These are phyloP conservation scores for Trachurus trachurus DNA, from an alignment of 2,797 vertebrate species.

Conservation along the genomic window DNA sequence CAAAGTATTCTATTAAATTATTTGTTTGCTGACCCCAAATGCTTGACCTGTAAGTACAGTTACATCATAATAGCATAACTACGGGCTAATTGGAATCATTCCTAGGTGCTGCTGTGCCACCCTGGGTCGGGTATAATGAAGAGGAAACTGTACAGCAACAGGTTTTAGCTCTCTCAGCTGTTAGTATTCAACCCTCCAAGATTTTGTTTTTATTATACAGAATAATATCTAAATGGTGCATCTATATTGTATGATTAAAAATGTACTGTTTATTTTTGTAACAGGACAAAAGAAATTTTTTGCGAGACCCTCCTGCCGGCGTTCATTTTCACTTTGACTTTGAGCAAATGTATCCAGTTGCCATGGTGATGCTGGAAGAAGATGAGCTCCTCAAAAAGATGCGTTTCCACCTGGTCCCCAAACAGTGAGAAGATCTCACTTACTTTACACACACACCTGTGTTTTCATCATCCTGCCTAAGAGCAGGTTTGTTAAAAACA, in stretches of 20 bases:
- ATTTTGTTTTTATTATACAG: not conserved
- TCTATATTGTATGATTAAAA: not conserved
- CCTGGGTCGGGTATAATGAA: conserved; percentile 94
- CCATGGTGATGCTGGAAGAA: conserved; percentile 95
- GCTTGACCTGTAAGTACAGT: not conserved
- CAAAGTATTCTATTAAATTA: not conserved
- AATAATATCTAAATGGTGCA: not conserved
- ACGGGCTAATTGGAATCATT: conserved; percentile 15
- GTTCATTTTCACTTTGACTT: conserved; percentile 95
- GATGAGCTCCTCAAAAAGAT: conserved; percentile 94
- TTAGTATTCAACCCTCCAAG: conserved; percentile 75
- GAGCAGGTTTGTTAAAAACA: conserved; percentile 21
- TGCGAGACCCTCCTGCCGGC: conserved; percentile 93
- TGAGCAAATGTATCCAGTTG: conserved; percentile 93
- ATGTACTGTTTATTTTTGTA: conserved; percentile 38
- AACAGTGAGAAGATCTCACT: conserved; percentile 88
- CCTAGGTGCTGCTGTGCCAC: conserved; percentile 91
- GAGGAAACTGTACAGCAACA: conserved; percentile 96
- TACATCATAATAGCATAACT: not conserved
- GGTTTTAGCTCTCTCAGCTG: conserved; percentile 93
- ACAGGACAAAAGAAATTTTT: conserved; percentile 94
- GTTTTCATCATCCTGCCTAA: conserved; percentile 11
- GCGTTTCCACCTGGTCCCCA: conserved; percentile 96
- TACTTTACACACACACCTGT: not conserved
- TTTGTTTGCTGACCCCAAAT: not conserved